phyloP scores from a whole-genome alignment of 2,888 invertebrate genomes.

The Ephialtes manifestator region DNA sequence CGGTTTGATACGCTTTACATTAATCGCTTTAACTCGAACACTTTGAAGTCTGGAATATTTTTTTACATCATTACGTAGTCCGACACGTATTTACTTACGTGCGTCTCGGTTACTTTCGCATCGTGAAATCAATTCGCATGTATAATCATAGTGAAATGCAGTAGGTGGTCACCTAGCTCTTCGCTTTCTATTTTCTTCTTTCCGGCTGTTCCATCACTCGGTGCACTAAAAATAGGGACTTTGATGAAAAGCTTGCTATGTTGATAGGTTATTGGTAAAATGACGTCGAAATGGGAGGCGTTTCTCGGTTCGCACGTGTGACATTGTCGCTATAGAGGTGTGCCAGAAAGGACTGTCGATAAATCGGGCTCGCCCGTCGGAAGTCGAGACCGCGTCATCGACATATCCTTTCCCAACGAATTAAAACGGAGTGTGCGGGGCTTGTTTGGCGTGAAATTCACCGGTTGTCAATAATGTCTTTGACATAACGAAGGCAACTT shows the following conservation, averaged over 20 bases:
- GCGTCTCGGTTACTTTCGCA: constrained; percentile 57
- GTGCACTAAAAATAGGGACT: not conserved
- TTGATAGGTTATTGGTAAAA: constrained; percentile 2
- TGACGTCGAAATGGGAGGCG: constrained; percentile 18
- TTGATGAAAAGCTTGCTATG: not conserved
- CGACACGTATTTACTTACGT: constrained; percentile 48
- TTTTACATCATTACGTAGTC: constrained; percentile 16
- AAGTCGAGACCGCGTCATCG: constrained; percentile 38
- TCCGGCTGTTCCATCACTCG: not conserved
- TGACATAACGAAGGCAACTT: not conserved
- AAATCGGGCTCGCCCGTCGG: constrained; percentile 38
- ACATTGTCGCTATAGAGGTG: not conserved
- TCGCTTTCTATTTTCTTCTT: constrained; percentile 63
- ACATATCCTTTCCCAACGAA: constrained; percentile 26
- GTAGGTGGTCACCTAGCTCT: constrained; percentile 11
- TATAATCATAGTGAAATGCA: constrained; percentile 69
- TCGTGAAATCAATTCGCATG: constrained; percentile 70
- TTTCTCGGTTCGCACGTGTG: constrained; percentile 6
- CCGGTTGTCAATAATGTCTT: not conserved
- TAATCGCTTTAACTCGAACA: not conserved
- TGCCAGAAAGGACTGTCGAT: constrained; percentile 46
- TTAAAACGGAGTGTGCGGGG: not conserved
- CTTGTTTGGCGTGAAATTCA: not conserved
- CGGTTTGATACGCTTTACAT: constrained; percentile 19
- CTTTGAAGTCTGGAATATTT: not conserved